Evolutionary conservation across 2,113 vertebrate genomes (phyloP).

Genomic region (Macrotus californicus): DNA sequence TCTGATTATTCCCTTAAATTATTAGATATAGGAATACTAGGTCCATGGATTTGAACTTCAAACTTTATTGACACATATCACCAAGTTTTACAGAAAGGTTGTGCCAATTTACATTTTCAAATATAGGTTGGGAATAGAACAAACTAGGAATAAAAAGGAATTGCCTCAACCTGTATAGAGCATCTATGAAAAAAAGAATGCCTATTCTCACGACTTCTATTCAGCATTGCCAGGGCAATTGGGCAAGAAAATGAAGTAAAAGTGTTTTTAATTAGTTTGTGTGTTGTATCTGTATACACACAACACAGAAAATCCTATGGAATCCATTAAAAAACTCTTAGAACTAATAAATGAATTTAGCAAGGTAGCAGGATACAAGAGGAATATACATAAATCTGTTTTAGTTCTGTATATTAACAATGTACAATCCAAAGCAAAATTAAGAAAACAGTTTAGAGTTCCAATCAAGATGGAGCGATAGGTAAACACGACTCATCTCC

Average conservation of each 20-base stretch:
- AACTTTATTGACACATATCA: background rate
- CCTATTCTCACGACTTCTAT: background rate
- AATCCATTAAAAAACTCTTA: background rate
- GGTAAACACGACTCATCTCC: too few species aligned
- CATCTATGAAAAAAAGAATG: background rate
- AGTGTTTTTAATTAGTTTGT: background rate
- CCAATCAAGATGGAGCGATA: too few species aligned
- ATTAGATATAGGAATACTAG: background rate
- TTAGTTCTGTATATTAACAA: background rate
- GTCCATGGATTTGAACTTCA: background rate
- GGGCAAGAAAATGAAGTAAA: constrained; percentile 5
- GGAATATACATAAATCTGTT: background rate
- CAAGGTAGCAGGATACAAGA: background rate
- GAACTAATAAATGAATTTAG: background rate
- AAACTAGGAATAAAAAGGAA: background rate
- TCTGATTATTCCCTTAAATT: background rate
- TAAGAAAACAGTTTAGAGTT: background rate
- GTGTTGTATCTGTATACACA: background rate
- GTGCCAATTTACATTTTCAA: background rate
- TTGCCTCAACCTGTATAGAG: background rate
- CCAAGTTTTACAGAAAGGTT: background rate
- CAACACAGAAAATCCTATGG: background rate
- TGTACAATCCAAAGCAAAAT: background rate
- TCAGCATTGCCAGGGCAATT: background rate
- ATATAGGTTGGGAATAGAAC: background rate